phyloP scores from a whole-genome alignment of 2,113 vertebrate genomes.

The Archocentrus centrarchus region DNA sequence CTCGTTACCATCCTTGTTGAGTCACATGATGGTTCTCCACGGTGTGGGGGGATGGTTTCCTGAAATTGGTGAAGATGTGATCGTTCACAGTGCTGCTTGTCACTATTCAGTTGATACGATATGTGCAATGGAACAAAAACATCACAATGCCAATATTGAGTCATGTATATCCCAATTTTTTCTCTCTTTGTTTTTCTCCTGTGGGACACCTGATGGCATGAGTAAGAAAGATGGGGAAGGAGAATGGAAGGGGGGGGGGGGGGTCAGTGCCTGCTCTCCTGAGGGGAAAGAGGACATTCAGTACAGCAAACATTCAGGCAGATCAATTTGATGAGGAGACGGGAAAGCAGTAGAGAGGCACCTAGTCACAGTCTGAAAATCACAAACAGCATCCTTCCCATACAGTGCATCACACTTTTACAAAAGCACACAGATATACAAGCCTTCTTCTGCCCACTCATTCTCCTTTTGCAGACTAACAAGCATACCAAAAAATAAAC shows the following conservation, averaged over 20 bases:
- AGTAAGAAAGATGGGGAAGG: slow-evolving; percentile 28
- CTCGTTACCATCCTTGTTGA: no score
- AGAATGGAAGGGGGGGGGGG: neutral
- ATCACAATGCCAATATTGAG: slow-evolving; percentile 15
- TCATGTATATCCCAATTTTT: slow-evolving; percentile 9
- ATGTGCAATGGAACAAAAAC: neutral
- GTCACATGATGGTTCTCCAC: no score
- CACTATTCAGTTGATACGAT: neutral
- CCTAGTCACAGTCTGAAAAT: slow-evolving; percentile 27
- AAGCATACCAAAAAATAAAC: slow-evolving; percentile 23
- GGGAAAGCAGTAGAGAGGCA: slow-evolving; percentile 19
- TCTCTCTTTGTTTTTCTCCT: slow-evolving; percentile 39
- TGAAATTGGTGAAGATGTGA: neutral
- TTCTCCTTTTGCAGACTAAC: slow-evolving; percentile 25
- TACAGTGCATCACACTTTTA: neutral
- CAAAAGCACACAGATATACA: slow-evolving; percentile 12
- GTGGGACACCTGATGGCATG: slow-evolving; percentile 3
- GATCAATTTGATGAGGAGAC: slow-evolving; percentile 57
- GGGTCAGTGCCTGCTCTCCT: slow-evolving; percentile 21
- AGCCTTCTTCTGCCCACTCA: slow-evolving; percentile 39
- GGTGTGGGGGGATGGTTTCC: no score
- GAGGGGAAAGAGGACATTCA: slow-evolving; percentile 27
- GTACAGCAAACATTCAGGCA: slow-evolving; percentile 44
- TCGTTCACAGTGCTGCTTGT: neutral
- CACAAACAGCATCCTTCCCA: neutral